Evolutionary conservation across 2,888 invertebrate genomes (phyloP).

Genomic region (Pammene aurita): DNA sequence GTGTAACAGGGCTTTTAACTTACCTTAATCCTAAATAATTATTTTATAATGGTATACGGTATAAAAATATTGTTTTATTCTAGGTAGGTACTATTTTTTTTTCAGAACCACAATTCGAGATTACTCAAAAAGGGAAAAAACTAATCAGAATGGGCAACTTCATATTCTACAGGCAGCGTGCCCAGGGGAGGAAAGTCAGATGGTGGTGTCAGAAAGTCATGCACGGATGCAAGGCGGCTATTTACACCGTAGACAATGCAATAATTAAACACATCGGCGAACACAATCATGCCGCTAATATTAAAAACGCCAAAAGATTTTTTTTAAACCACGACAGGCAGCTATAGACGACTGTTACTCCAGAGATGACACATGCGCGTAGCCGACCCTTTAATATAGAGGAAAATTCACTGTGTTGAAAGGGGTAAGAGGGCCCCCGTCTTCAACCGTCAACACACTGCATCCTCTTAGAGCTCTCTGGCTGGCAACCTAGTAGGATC

Average conservation of each 20-base stretch:
- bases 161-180: slow-evolving; percentile 44
- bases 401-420: too few species aligned
- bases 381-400: too few species aligned
- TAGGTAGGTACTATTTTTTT: not conserved
- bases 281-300: slow-evolving; percentile 31
- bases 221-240: slow-evolving; percentile 43
- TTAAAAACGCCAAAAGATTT: not conserved
- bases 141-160: slow-evolving; percentile 43
- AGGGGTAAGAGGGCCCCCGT: too few species aligned
- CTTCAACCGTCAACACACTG: too few species aligned
- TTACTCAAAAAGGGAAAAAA: slow-evolving; percentile 45
- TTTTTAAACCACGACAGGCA: too few species aligned
- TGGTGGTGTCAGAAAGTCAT: slow-evolving; percentile 44
- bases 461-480: too few species aligned
- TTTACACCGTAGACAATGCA: slow-evolving; percentile 43
- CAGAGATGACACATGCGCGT: too few species aligned
- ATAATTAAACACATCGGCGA: slow-evolving; percentile 33
- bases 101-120: slow-evolving; percentile 37
- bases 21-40: not conserved
- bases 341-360: too few species aligned
- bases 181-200: slow-evolving; percentile 42
- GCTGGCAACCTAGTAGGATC: too few species aligned
- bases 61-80: too few species aligned
- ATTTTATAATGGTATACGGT: too few species aligned
- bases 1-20: too few species aligned